Conservation (phyloP, 2,797 vertebrate genomes). For the Telmatherina bonti region DNA sequence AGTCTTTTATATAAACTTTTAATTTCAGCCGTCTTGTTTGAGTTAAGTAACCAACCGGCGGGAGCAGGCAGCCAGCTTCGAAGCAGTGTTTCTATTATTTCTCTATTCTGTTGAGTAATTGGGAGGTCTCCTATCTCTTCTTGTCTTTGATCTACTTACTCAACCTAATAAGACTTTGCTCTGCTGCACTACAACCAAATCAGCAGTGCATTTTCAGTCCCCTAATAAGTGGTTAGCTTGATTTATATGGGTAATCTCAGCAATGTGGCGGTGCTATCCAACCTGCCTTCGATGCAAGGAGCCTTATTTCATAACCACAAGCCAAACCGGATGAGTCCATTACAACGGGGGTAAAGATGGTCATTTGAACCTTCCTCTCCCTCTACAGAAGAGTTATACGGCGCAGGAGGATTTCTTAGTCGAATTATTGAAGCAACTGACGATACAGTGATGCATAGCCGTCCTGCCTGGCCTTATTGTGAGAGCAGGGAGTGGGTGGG, state of each 20-base stretch:
- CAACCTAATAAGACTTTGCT: constrained; percentile 85
- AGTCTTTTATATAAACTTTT: constrained; percentile 27
- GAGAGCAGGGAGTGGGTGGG: constrained; percentile 58
- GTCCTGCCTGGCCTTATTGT: constrained; percentile 69
- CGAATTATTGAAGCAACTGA: constrained; percentile 68
- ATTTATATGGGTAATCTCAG: constrained; percentile 82
- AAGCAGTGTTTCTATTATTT: constrained; percentile 77
- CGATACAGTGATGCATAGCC: constrained; percentile 78
- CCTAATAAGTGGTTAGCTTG: constrained; percentile 85
- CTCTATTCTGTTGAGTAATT: constrained; percentile 81
- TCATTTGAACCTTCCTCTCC: constrained; percentile 65
- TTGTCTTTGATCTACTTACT: constrained; percentile 85
- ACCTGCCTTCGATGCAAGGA: constrained; percentile 60
- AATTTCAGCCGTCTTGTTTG: constrained; percentile 41
- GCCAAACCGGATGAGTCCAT: constrained; percentile 75
- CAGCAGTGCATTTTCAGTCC: constrained; percentile 82
- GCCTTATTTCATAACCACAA: constrained; percentile 67
- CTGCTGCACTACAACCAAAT: constrained; percentile 83
- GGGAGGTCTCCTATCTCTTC: constrained; percentile 78
- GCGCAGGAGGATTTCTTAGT: constrained; percentile 68
- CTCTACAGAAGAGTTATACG: constrained; percentile 59
- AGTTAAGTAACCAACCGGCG: constrained; percentile 36
- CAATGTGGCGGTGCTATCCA: constrained; percentile 69
- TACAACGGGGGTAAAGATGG: constrained; percentile 64
- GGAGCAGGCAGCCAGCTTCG: constrained; percentile 52